Evolutionary conservation across 2,113 vertebrate genomes (phyloP).

Genomic region (Cyanistes caeruleus): DNA sequence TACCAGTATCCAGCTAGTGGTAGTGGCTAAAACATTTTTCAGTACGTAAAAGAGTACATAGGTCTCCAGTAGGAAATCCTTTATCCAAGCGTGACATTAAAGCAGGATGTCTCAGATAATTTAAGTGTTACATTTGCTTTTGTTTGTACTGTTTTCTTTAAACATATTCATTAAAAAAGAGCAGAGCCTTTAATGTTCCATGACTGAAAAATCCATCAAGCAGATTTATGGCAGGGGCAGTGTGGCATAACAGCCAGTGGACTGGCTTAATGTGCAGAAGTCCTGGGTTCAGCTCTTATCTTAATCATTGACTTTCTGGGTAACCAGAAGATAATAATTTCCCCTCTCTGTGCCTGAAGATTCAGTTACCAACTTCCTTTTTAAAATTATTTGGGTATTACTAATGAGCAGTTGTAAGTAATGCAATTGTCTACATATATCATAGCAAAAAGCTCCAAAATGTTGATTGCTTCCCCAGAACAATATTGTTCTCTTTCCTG

Average conservation of each 20-base stretch:
- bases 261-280: slow-evolving; percentile 39
- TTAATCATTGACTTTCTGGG: slow-evolving; percentile 57
- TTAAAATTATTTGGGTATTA: not conserved
- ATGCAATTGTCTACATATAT: not conserved
- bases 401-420: not conserved
- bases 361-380: not conserved
- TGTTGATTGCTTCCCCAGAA: not conserved
- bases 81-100: slow-evolving; percentile 27
- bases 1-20: slow-evolving; percentile 74
- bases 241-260: slow-evolving; percentile 40
- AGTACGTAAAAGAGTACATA: not conserved
- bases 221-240: slow-evolving; percentile 46
- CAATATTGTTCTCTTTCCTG: not conserved
- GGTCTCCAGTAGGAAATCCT: slow-evolving; percentile 53
- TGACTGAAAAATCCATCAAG: slow-evolving; percentile 63
- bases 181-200: slow-evolving; percentile 59
- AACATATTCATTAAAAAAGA: slow-evolving; percentile 55
- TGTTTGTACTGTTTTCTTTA: slow-evolving; percentile 63
- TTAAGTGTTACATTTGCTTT: slow-evolving; percentile 41
- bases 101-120: slow-evolving; percentile 34
- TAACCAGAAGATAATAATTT: slow-evolving; percentile 42
- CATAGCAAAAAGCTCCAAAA: not conserved
- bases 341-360: not conserved
- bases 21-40: slow-evolving; percentile 76
- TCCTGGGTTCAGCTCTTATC: slow-evolving; percentile 21